phyloP scores from a whole-genome alignment of 2,113 vertebrate species.

The Sebastes fasciatus region DNA sequence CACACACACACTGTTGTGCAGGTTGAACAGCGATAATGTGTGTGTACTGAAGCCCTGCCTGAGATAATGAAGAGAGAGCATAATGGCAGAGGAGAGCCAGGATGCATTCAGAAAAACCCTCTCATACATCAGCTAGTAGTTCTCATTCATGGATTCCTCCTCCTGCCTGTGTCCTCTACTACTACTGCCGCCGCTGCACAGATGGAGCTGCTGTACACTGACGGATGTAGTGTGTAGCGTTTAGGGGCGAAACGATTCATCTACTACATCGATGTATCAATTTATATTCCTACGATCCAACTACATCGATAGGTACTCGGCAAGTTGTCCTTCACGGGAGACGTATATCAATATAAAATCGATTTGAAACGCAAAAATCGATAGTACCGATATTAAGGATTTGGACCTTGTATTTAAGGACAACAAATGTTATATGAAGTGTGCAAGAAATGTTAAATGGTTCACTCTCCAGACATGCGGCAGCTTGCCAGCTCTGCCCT shows the following conservation, averaged over 20 bases:
- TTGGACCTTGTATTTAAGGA: no score
- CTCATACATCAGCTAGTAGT: not conserved
- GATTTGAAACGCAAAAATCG: no score
- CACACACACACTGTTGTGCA: not conserved
- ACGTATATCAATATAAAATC: no score
- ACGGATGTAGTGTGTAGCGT: not conserved
- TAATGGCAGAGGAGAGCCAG: slow-evolving; percentile 42
- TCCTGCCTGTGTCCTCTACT: not conserved
- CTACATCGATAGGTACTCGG: no score
- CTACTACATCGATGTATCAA: no score
- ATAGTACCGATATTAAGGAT: no score
- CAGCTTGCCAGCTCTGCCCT: no score
- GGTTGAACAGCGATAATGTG: slow-evolving; percentile 53
- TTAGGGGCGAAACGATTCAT: not conserved
- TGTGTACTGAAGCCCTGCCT: slow-evolving; percentile 27
- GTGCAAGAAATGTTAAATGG: no score
- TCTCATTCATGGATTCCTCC: slow-evolving; percentile 56
- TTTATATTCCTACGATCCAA: no score
- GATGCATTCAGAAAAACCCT: slow-evolving; percentile 51
- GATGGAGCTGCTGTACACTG: not conserved
- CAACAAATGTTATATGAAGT: no score
- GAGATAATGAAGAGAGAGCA: slow-evolving; percentile 54
- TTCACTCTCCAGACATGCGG: no score
- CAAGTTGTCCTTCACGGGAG: no score
- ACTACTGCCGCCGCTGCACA: not conserved